phyloP scores from a whole-genome alignment of 2,888 invertebrate genomes.

The Aradus depressus region DNA sequence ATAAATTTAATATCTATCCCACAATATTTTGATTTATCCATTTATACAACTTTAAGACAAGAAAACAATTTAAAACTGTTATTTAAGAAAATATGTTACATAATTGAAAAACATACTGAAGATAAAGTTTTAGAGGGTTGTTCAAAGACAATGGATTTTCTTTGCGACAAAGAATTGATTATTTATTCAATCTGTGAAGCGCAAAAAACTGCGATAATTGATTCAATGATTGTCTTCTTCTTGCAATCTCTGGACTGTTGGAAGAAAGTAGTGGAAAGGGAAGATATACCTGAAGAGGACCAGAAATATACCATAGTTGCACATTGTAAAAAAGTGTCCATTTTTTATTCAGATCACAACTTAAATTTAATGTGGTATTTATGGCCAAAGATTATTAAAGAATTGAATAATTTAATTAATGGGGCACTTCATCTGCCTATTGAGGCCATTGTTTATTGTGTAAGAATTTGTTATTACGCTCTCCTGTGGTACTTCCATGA shows the following conservation, averaged over 20 bases:
- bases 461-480: conserved; percentile 4
- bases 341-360: conserved; percentile 4
- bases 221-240: neutral
- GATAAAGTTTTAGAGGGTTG: neutral
- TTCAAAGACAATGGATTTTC: conserved; percentile 1
- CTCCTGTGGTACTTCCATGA: conserved; percentile 6
- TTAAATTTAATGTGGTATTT: conserved; percentile 3
- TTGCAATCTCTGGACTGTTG: neutral
- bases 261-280: neutral
- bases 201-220: conserved; percentile 3
- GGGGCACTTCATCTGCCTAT: neutral
- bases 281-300: neutral
- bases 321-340: conserved; percentile 1
- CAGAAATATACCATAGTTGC: neutral
- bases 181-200: neutral
- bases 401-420: neutral
- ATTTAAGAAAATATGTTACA: neutral
- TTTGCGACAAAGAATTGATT: conserved; percentile 1
- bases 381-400: conserved; percentile 1
- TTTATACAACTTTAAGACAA: conserved; percentile 90
- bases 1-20: conserved; percentile 87
- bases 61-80: conserved; percentile 42
- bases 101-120: conserved; percentile 1
- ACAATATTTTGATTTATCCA: conserved; percentile 92
- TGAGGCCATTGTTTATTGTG: neutral